phyloP scores from a whole-genome alignment of 2,797 vertebrate species.

The Hapalemur alaotrensis region DNA sequence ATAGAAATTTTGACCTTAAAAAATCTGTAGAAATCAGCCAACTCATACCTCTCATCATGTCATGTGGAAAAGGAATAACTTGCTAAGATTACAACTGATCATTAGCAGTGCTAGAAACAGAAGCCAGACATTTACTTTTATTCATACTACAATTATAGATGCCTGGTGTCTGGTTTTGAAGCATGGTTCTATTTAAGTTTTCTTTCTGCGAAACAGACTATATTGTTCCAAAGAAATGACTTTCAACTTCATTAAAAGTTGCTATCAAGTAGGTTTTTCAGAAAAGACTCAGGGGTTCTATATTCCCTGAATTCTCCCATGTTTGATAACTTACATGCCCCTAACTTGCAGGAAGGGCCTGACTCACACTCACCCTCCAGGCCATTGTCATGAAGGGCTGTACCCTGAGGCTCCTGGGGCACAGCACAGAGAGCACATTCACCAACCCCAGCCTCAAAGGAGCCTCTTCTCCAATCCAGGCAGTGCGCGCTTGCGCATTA shows the following conservation, averaged over 20 bases:
- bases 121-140: neutral
- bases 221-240: neutral
- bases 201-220: neutral
- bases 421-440: fast-evolving
- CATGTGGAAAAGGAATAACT: neutral
- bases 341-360: neutral
- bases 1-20: neutral
- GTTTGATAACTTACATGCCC: neutral
- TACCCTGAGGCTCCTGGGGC: neutral
- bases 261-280: neutral
- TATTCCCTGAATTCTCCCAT: neutral
- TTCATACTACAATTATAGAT: neutral
- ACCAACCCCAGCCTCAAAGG: neutral
- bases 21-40: neutral
- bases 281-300: neutral
- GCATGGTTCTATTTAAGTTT: neutral
- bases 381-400: neutral
- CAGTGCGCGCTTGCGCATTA: too few species aligned
- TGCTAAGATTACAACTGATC: neutral
- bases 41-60: neutral
- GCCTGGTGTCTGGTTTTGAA: neutral
- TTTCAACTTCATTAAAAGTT: neutral
- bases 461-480: neutral
- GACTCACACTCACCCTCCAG: neutral
- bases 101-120: neutral